phyloP scores from a whole-genome alignment of 2,888 invertebrate genomes.

The Entomobrya multifasciata region DNA sequence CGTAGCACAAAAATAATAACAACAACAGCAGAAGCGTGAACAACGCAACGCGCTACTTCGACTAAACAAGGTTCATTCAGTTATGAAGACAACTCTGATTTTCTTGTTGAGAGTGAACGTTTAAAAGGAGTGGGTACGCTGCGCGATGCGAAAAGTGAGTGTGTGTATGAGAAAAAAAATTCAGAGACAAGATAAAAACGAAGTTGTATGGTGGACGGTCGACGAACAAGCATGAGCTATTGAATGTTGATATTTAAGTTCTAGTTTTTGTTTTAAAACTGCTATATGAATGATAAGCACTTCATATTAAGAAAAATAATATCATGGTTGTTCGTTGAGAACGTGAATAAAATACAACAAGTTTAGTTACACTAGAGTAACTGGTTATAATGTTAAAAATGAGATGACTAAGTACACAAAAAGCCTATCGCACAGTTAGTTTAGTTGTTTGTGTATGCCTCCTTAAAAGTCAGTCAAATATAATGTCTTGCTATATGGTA shows the following conservation, averaged over 20 bases:
- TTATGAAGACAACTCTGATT: constrained; percentile 49
- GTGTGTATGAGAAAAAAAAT: constrained; percentile 30
- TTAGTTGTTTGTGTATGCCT: too few species aligned
- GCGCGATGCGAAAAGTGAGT: neutral
- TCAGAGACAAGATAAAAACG: constrained; percentile 47
- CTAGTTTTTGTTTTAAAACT: constrained; percentile 64
- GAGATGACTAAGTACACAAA: neutral
- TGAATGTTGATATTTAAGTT: constrained; percentile 55
- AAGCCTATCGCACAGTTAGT: too few species aligned
- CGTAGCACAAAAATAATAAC: neutral
- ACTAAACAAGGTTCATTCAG: constrained; percentile 9
- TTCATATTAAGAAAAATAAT: neutral
- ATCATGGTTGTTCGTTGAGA: neutral
- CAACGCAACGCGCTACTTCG: neutral
- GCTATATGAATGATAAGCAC: constrained; percentile 21
- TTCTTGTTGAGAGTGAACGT: constrained; percentile 45
- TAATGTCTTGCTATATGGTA: neutral
- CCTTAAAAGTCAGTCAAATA: too few species aligned
- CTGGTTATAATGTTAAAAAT: neutral
- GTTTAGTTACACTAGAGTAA: constrained; percentile 23
- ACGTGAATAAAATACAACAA: constrained; percentile 27
- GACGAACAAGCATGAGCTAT: constrained; percentile 31
- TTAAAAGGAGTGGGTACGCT: neutral
- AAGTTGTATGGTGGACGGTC: constrained; percentile 22
- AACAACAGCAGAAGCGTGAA: constrained; percentile 6